These are phyloP conservation scores for Seira musarum DNA, from an alignment of 2,888 invertebrate genomes.

Conservation along the genomic window DNA sequence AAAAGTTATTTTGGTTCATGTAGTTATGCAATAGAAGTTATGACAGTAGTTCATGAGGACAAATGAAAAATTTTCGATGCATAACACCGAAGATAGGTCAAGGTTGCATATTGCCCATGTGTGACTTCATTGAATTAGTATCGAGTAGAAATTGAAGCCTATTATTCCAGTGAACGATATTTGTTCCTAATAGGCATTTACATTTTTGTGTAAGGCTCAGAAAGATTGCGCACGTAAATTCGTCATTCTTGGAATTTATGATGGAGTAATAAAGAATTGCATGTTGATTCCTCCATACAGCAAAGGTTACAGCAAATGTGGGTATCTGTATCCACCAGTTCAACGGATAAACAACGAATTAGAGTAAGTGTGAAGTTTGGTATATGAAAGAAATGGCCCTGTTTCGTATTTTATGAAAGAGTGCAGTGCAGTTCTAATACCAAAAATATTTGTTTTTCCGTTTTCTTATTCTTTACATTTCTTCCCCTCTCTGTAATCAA, in stretches of 20 bases:
- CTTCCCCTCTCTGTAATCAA: slow-evolving; percentile 8
- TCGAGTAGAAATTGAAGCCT: too few species aligned
- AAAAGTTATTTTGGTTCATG: too few species aligned
- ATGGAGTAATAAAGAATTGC: slow-evolving; percentile 11
- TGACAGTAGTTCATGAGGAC: too few species aligned
- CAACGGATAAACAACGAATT: slow-evolving; percentile 65
- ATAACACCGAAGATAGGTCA: not conserved
- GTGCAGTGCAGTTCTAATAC: slow-evolving; percentile 31
- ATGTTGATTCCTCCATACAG: slow-evolving; percentile 58
- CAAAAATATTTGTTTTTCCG: slow-evolving; percentile 29
- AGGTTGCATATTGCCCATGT: not conserved
- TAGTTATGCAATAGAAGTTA: too few species aligned
- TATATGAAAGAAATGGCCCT: slow-evolving; percentile 18
- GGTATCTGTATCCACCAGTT: slow-evolving; percentile 49
- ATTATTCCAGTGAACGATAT: too few species aligned
- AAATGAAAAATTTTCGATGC: too few species aligned
- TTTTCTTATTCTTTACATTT: not conserved
- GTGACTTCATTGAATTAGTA: not conserved
- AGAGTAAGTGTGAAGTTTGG: slow-evolving; percentile 64
- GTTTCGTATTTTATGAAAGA: slow-evolving; percentile 23
- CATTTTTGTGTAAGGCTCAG: too few species aligned
- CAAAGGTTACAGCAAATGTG: slow-evolving; percentile 70
- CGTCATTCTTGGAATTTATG: not conserved
- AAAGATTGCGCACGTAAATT: not conserved
- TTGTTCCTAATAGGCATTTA: too few species aligned